phyloP scores from a whole-genome alignment of 2,113 vertebrate genomes.

The Sporophila hypoxantha region DNA sequence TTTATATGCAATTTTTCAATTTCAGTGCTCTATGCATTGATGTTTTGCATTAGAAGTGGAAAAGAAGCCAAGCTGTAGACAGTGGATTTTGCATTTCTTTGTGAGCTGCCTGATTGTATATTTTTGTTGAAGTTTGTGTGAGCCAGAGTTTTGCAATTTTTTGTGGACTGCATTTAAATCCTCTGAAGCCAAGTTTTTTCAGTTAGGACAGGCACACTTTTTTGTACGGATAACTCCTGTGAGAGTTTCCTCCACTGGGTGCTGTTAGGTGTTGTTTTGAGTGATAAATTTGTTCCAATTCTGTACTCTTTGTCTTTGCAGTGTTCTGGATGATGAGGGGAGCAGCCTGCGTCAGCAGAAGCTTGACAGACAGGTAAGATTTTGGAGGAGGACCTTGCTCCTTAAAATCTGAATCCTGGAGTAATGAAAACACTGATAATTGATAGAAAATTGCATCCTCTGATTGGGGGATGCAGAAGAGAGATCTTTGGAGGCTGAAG shows the following conservation, averaged over 20 bases:
- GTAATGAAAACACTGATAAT: neutral
- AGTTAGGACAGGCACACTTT: neutral
- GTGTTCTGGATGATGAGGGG: slow-evolving; percentile 95
- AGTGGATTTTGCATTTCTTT: neutral
- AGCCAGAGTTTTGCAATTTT: neutral
- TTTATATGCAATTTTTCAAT: neutral
- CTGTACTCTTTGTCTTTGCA: slow-evolving; percentile 61
- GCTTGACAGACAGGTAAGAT: slow-evolving; percentile 92
- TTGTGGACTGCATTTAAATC: neutral
- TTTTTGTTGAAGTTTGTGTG: neutral
- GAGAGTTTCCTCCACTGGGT: neutral
- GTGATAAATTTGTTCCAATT: neutral
- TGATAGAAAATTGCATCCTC: neutral
- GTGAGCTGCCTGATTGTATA: neutral
- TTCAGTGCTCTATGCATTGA: neutral
- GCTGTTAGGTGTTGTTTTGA: neutral
- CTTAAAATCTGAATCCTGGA: neutral
- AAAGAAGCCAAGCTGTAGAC: neutral
- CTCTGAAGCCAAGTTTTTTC: neutral
- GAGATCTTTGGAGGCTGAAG: neutral
- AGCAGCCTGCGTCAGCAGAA: slow-evolving; percentile 95
- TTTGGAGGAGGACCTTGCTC: neutral
- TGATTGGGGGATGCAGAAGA: neutral
- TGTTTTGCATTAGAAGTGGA: neutral
- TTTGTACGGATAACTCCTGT: neutral